A percentile compares a stretch with the other conserved stretches of the same genome.
These are phyloP conservation scores for Busseola fusca DNA, from an alignment of 2,888 invertebrate genomes.

Conservation along the genomic window DNA sequence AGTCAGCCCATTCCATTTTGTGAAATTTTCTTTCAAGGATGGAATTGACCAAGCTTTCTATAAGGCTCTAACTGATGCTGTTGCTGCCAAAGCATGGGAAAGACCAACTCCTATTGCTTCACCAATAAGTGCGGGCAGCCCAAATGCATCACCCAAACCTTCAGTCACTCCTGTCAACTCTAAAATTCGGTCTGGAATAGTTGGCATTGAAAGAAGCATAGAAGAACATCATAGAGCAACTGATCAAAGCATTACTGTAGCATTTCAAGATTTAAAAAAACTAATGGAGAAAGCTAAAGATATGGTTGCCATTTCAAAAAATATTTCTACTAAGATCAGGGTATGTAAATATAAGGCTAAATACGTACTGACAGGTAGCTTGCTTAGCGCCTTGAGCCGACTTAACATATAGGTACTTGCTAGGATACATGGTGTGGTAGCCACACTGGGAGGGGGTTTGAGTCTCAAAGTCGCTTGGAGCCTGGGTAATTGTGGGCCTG, in stretches of 20 bases:
- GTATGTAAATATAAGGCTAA: slow-evolving; percentile 74
- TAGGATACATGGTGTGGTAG: not conserved
- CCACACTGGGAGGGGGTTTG: not conserved
- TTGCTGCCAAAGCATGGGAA: slow-evolving; percentile 91
- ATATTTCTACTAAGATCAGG: slow-evolving; percentile 97
- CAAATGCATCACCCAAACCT: slow-evolving; percentile 69
- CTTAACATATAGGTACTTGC: not conserved
- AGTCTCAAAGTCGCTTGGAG: not conserved
- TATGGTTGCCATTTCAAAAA: slow-evolving; percentile 97
- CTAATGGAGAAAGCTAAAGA: slow-evolving; percentile 99
- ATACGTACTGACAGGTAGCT: not conserved
- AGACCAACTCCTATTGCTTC: slow-evolving; percentile 71
- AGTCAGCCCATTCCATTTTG: slow-evolving; percentile 91
- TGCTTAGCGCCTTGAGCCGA: not conserved
- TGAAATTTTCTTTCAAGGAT: slow-evolving; percentile 96
- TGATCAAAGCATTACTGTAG: slow-evolving; percentile 96
- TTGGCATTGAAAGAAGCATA: slow-evolving; percentile 97
- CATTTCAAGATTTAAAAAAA: slow-evolving; percentile 98
- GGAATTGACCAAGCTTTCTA: slow-evolving; percentile 92
- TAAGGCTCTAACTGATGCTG: slow-evolving; percentile 90
- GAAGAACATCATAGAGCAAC: slow-evolving; percentile 97
- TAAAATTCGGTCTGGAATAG: slow-evolving; percentile 95
- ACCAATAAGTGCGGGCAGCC: slow-evolving; percentile 63
- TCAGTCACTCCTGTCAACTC: slow-evolving; percentile 83
- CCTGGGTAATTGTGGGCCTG: too few relatives aligned